Evolutionary conservation across 2,888 invertebrate genomes (phyloP).

Genomic region (Ischnus inquisitorius): DNA sequence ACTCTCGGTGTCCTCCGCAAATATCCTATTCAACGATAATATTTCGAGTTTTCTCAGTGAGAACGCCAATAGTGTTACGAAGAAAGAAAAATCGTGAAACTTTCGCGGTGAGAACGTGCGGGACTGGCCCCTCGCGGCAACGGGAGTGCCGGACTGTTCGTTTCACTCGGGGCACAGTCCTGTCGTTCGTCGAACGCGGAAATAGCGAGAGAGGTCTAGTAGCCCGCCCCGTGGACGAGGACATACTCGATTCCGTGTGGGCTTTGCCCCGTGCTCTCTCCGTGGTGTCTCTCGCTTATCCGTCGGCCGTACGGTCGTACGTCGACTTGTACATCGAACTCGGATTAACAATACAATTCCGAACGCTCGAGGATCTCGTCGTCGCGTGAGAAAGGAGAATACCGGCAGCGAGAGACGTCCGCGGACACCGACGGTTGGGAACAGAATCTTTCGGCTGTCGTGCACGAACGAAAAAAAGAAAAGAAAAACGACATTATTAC

Average conservation of each 20-base stretch:
- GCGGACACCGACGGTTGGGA: too few relatives aligned
- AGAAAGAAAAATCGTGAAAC: conserved; percentile 7
- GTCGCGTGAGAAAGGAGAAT: too few relatives aligned
- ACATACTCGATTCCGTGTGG: conserved; percentile 16
- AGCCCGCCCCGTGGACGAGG: conserved; percentile 58
- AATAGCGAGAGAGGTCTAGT: conserved; percentile 50
- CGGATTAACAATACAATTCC: not conserved
- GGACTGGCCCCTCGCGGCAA: conserved; percentile 46
- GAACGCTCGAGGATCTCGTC: too few relatives aligned
- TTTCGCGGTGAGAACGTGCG: conserved; percentile 42
- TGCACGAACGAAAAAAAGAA: too few relatives aligned
- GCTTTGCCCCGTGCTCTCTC: not conserved
- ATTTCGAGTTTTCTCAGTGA: conserved; percentile 20
- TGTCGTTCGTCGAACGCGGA: conserved; percentile 59
- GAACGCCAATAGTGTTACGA: not conserved
- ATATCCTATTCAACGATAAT: conserved; percentile 30
- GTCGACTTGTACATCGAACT: not conserved
- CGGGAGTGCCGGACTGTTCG: conserved; percentile 63
- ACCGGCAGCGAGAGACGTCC: conserved; percentile 13
- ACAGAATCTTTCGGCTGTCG: too few relatives aligned
- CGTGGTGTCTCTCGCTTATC: conserved; percentile 10
- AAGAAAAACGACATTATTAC: too few relatives aligned
- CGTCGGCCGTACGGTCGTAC: not conserved
- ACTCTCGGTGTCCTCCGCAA: not conserved
- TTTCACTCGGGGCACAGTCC: conserved; percentile 41